Percentiles rank a stretch among this genome's conserved stretches.
These are phyloP conservation scores for Penaeus vannamei DNA, from an alignment of 1,140 invertebrate genomes.

Conservation along the genomic window DNA sequence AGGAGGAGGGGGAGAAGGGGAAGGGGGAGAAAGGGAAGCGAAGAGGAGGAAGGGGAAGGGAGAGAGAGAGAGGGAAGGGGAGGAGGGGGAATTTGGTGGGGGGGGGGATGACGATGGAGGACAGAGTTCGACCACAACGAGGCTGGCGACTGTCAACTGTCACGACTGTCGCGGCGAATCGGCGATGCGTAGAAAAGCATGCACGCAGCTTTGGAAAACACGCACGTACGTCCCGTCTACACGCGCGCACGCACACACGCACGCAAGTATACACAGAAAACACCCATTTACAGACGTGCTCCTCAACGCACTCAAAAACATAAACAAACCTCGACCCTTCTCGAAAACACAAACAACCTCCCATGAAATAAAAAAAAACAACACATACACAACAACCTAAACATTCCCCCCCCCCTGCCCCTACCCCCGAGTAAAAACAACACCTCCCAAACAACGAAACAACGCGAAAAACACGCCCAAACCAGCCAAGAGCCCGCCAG, in stretches of 20 bases:
- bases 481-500: too few species aligned
- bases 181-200: background rate
- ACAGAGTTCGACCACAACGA: too few species aligned
- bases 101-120: too few species aligned
- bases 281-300: background rate
- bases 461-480: too few species aligned
- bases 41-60: background rate
- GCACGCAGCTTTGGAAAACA: background rate
- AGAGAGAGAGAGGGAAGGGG: background rate
- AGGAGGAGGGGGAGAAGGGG: background rate
- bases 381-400: background rate
- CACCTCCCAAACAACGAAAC: background rate
- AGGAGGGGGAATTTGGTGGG: too few species aligned
- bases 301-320: background rate
- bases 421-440: background rate
- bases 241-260: background rate
- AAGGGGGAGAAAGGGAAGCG: background rate
- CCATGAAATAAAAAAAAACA: too few species aligned
- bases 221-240: background rate
- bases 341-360: too few species aligned
- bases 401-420: background rate
- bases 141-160: background rate
- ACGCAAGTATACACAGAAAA: background rate
- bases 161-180: background rate
- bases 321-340: too few species aligned